These are phyloP conservation scores for Hartigia nigra DNA, from an alignment of 2,888 invertebrate species.

Conservation along the genomic window DNA sequence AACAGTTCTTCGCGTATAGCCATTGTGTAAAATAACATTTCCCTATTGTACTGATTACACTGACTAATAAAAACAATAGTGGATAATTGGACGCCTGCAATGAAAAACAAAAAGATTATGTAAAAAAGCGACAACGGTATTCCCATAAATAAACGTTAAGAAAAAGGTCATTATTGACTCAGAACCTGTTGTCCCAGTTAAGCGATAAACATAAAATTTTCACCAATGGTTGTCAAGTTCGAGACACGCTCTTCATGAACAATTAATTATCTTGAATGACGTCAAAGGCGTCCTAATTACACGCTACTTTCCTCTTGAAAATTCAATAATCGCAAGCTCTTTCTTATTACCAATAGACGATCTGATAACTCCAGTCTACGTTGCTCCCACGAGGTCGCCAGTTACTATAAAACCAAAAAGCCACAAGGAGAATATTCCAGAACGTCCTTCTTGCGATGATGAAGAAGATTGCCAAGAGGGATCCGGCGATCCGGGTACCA, in stretches of 20 bases:
- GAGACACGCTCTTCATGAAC: neutral
- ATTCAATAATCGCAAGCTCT: neutral
- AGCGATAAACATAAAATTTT: neutral
- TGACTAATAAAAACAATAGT: neutral
- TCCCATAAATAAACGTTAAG: neutral
- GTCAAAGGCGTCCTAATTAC: slow-evolving; percentile 9
- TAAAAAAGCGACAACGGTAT: neutral
- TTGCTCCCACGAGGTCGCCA: slow-evolving; percentile 81
- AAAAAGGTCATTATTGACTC: neutral
- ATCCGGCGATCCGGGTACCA: slow-evolving; percentile 80
- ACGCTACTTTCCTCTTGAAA: slow-evolving; percentile 1
- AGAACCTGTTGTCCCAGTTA: neutral
- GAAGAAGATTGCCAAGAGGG: slow-evolving; percentile 86
- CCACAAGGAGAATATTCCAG: slow-evolving; percentile 53
- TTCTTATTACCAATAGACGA: slow-evolving; percentile 72
- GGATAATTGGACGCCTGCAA: neutral
- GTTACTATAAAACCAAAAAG: slow-evolving; percentile 56
- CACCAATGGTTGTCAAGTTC: neutral
- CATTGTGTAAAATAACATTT: neutral
- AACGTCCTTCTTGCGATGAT: slow-evolving; percentile 75
- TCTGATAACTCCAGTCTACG: slow-evolving; percentile 91
- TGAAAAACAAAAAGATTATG: neutral
- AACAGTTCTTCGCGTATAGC: neutral
- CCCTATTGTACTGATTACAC: neutral
- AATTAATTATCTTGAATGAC: neutral